Evolutionary conservation across 2,113 vertebrate genomes (phyloP), one percentile per base, ranked within the genome.

Genomic region (Pteruthius melanotis): DNA sequence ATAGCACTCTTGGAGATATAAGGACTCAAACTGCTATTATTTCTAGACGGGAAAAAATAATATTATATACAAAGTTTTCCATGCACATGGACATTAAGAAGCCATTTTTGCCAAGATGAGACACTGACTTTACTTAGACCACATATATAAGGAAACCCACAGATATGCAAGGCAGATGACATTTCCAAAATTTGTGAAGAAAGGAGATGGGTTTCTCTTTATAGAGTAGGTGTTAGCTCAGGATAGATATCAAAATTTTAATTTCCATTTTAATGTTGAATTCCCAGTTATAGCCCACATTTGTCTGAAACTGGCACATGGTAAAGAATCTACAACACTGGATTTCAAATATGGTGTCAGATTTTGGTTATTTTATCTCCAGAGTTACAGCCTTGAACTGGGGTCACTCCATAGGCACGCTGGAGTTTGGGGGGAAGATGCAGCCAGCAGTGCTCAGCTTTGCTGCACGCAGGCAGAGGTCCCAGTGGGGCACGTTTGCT

Each of bases 321-420:
- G 27, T 15, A 40, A 83, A 37, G 61, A 90, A 85, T 31, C 47
- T 28, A 9, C 13, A 59, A 63, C 17, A 63, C 27, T 33, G 18
- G 9, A 18, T 15, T 60, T 50, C 21, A 22, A 50, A 59, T 12
- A 37, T 0, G 33, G 61, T 4, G 8, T 31, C 52, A 17, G 8
- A 37, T 66, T 77, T 78, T 52, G 47, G 17, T 60, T 54, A 33
- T 42, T 75, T 64, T 56, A 24, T 31, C 60, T 66, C 44, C 47
- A 31, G 64, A 47, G 21, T 22, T 61, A 21, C 13, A 50, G 47
- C 47, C 22, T 37, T 33, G 19, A 56, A 24, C 15, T 27, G 33
- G 13, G 52, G n/a, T 12, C 2, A 2, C 52, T n/a, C 21, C 26
- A n/a, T 10, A 22, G 40, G 64, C 3, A 15, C 2, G 0, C 6